Conservation (phyloP, 2,888 invertebrate species). For the Chrysolina oricalcia region DNA sequence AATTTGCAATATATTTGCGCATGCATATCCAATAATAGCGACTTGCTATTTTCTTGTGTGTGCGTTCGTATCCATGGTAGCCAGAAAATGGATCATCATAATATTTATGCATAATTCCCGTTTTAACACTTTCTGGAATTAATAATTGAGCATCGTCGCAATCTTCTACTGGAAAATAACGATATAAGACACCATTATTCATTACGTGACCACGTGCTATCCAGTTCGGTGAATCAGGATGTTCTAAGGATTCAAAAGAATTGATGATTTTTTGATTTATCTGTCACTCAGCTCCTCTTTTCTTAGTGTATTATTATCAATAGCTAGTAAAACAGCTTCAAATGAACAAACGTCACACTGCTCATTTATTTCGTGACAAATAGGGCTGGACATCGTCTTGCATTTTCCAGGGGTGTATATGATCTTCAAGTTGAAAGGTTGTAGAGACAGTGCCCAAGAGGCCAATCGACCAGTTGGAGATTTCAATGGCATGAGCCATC, state of each 20-base stretch:
- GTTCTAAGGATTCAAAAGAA: slow-evolving; percentile 37
- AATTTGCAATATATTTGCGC: slow-evolving; percentile 35
- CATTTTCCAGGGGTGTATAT: slow-evolving; percentile 66
- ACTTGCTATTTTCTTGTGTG: slow-evolving; percentile 33
- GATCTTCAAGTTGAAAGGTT: slow-evolving; percentile 65
- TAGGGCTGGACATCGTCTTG: slow-evolving; percentile 55
- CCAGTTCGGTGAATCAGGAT: slow-evolving; percentile 37
- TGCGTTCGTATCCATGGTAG: slow-evolving; percentile 53
- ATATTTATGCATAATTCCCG: slow-evolving; percentile 19
- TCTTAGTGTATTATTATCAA: slow-evolving; percentile 33
- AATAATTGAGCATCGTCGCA: slow-evolving; percentile 54
- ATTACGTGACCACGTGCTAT: slow-evolving; percentile 44
- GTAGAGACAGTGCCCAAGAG: slow-evolving; percentile 69
- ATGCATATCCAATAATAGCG: slow-evolving; percentile 52
- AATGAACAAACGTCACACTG: slow-evolving; percentile 39
- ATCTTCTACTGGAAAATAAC: slow-evolving; percentile 47
- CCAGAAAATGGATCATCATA: slow-evolving; percentile 48
- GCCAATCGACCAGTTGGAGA: slow-evolving; percentile 68
- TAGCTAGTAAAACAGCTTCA: slow-evolving; percentile 44
- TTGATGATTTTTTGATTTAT: slow-evolving; percentile 53
- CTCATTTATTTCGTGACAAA: slow-evolving; percentile 57
- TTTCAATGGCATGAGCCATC: slow-evolving; percentile 67
- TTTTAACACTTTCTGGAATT: slow-evolving; percentile 36
- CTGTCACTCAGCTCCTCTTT: slow-evolving; percentile 49
- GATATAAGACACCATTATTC: slow-evolving; percentile 48